A percentile compares a stretch with the other conserved stretches of the same genome.
Evolutionary conservation across 2,797 vertebrate species (phyloP).

Genomic region (Pangasius sanitwongsei): DNA sequence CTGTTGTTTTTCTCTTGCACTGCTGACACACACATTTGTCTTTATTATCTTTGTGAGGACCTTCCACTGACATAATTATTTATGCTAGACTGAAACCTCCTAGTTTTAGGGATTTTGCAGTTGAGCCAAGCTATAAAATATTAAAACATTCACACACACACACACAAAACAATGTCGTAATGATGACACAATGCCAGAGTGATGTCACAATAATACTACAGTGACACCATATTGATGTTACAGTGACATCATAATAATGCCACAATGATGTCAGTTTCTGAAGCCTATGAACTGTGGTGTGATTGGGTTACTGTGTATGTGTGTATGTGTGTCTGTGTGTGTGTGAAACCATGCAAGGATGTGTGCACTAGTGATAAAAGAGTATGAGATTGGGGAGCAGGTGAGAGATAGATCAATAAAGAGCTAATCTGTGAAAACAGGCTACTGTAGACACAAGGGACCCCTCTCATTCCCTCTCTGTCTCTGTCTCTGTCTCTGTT

Average conservation of each 20-base stretch:
- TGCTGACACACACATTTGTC: slow-evolving; percentile 46
- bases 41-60: not conserved
- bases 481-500: slow-evolving; percentile 8
- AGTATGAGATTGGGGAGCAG: slow-evolving; percentile 38
- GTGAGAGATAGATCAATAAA: slow-evolving; percentile 53
- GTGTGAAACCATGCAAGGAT: not conserved
- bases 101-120: not conserved
- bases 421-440: slow-evolving; percentile 50
- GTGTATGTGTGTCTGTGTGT: not conserved
- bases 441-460: slow-evolving; percentile 56
- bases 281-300: not conserved
- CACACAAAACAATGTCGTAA: not conserved
- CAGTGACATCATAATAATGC: not conserved
- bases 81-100: not conserved
- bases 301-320: not conserved
- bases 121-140: not conserved
- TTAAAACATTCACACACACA: not conserved
- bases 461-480: slow-evolving; percentile 21
- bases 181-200: not conserved
- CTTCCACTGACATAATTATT: not conserved
- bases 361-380: not conserved
- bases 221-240: not conserved
- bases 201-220: not conserved
- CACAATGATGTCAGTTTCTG: not conserved
- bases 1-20: slow-evolving; percentile 66